These are phyloP conservation scores for Carabus problematicus DNA, from an alignment of 2,888 invertebrate species.

Conservation along the genomic window DNA sequence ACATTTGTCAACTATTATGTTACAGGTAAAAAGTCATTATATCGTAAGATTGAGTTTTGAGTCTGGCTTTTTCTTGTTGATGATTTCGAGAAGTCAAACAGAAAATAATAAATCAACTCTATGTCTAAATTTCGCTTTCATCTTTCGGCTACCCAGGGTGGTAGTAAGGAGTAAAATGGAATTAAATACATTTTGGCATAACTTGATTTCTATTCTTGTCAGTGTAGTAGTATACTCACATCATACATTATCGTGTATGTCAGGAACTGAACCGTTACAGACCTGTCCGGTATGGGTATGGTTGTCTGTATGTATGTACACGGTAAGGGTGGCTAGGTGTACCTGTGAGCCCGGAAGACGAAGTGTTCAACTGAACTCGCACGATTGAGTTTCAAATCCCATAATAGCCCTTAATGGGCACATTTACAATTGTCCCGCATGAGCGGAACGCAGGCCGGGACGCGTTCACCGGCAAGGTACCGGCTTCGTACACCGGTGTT, in stretches of 20 bases:
- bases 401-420: conserved; percentile 58
- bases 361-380: conserved; percentile 6
- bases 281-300: background rate
- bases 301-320: background rate
- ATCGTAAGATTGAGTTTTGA: background rate
- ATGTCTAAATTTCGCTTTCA: background rate
- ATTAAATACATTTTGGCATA: background rate
- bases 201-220: no score
- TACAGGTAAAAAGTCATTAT: conserved; percentile 10
- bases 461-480: no score
- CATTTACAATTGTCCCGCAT: conserved; percentile 56
- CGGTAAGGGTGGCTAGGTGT: no score
- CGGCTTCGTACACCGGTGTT: conserved; percentile 8
- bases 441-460: conserved; percentile 7
- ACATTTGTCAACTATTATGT: conserved; percentile 7
- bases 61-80: background rate
- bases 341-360: background rate
- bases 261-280: background rate
- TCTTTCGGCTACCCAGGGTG: background rate
- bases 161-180: conserved; percentile 14
- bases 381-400: conserved; percentile 58
- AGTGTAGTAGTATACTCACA: no score
- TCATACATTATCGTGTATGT: background rate
- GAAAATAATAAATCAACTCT: conserved; percentile 19
- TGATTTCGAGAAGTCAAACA: background rate